A percentile compares a stretch with the other conserved stretches of the same genome.
Conservation (phyloP, 2,113 vertebrate species). For the Pseudopipra pipra region DNA sequence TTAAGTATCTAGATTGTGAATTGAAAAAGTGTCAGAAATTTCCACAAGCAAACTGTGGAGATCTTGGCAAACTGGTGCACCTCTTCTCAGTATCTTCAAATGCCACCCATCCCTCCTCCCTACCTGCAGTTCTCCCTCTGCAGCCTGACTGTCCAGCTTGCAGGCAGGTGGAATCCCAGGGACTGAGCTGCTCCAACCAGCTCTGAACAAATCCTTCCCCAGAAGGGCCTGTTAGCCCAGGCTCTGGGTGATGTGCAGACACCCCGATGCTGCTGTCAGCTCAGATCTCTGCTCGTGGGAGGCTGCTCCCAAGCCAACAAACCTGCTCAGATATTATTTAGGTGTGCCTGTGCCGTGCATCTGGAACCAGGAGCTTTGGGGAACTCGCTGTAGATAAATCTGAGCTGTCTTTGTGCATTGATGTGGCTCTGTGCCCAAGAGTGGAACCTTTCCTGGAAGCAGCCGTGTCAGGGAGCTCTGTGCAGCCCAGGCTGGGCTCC, state of each 20-base stretch:
- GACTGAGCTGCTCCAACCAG: not conserved
- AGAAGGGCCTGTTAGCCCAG: not conserved
- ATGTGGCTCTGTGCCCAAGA: not conserved
- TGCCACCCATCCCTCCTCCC: accelerated
- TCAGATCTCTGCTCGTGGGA: not conserved
- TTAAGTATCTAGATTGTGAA: not conserved
- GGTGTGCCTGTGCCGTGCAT: not conserved
- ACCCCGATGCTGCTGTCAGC: not conserved
- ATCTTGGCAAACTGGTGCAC: not conserved
- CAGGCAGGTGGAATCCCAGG: not conserved
- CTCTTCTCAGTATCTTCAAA: not conserved
- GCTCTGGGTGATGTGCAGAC: not conserved
- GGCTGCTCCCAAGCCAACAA: not conserved
- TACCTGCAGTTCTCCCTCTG: not conserved
- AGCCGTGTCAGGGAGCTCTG: not conserved
- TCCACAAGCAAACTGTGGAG: not conserved
- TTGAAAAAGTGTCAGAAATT: not conserved
- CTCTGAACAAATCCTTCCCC: not conserved
- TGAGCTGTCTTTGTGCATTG: not conserved
- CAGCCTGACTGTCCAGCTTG: not conserved
- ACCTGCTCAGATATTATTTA: not conserved
- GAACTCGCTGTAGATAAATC: not conserved
- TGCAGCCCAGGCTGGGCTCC: not conserved
- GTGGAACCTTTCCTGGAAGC: not conserved
- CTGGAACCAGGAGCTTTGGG: not conserved